A percentile compares a stretch with the other conserved stretches of the same genome.
These are phyloP conservation scores for Stenichneumon culpator DNA, from an alignment of 2,888 invertebrate genomes.

Conservation along the genomic window DNA sequence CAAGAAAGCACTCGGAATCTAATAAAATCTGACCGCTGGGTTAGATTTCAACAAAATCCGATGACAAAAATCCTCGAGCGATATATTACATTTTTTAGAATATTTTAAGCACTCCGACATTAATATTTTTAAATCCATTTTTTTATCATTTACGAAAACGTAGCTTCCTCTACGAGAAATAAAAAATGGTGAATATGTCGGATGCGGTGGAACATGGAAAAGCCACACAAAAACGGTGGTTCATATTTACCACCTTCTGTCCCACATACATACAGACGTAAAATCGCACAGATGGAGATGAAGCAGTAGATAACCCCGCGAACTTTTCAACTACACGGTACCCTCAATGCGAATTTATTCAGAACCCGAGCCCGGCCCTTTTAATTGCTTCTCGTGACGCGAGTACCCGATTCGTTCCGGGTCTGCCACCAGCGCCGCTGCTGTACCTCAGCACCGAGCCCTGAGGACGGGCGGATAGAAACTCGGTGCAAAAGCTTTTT, in stretches of 20 bases:
- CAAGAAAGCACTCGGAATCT: too few species aligned
- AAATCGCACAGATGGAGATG: not conserved
- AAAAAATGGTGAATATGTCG: too few species aligned
- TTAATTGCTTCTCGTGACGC: conserved; percentile 57
- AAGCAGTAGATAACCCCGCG: conserved; percentile 22
- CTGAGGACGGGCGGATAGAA: conserved; percentile 9
- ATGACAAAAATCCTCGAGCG: too few species aligned
- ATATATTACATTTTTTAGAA: too few species aligned
- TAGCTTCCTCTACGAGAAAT: too few species aligned
- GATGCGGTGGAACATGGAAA: too few species aligned
- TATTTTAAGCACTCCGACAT: too few species aligned
- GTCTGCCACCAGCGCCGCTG: not conserved
- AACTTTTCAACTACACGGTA: conserved; percentile 48
- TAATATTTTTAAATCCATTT: too few species aligned
- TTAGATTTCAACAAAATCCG: too few species aligned
- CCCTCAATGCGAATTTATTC: conserved; percentile 49
- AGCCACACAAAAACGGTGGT: not conserved
- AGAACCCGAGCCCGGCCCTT: conserved; percentile 28
- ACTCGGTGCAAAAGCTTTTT: conserved; percentile 22
- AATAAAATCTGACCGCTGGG: too few species aligned
- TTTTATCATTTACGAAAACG: too few species aligned
- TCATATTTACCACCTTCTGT: not conserved
- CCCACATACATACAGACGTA: not conserved
- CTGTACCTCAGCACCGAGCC: not conserved
- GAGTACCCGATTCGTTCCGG: conserved; percentile 37